These are phyloP conservation scores for Limosa lapponica DNA, from an alignment of 2,797 vertebrate species.

Conservation along the genomic window DNA sequence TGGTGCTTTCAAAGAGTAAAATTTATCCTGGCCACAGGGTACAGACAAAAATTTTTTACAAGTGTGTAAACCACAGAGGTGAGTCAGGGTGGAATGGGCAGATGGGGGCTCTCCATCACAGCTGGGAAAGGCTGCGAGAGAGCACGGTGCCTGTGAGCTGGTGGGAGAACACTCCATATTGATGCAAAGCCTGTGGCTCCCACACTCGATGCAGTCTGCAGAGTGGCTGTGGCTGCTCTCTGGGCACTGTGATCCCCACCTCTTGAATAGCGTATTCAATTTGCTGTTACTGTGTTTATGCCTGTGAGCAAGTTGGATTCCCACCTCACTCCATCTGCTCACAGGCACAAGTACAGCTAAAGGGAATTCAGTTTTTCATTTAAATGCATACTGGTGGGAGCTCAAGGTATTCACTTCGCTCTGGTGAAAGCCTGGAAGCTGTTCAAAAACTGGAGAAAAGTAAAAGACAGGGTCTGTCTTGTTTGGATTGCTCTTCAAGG, in stretches of 20 bases:
- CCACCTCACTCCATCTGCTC: constrained; percentile 46
- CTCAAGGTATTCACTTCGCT: not conserved
- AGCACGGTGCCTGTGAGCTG: not conserved
- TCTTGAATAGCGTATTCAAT: constrained; percentile 9
- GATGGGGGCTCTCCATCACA: not conserved
- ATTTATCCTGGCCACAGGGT: not conserved
- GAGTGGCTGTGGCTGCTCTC: not conserved
- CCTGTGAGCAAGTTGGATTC: constrained; percentile 23
- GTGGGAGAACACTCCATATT: not conserved
- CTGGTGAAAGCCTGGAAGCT: constrained; percentile 33
- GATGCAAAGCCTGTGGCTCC: not conserved
- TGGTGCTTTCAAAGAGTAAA: not conserved
- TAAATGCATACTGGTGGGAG: constrained; percentile 18
- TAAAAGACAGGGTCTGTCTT: constrained; percentile 1
- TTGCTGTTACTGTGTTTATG: constrained; percentile 24
- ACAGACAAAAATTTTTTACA: accelerated
- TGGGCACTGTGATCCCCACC: not conserved
- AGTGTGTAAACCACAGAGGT: not conserved
- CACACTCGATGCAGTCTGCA: not conserved
- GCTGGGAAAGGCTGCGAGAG: not conserved
- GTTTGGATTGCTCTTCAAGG: constrained; percentile 28
- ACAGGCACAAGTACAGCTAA: not conserved
- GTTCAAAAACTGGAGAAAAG: not conserved
- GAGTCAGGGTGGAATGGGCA: accelerated
- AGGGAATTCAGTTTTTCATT: constrained; percentile 27